phyloP scores from a whole-genome alignment of 2,113 vertebrate species.

The Mobula hypostoma region DNA sequence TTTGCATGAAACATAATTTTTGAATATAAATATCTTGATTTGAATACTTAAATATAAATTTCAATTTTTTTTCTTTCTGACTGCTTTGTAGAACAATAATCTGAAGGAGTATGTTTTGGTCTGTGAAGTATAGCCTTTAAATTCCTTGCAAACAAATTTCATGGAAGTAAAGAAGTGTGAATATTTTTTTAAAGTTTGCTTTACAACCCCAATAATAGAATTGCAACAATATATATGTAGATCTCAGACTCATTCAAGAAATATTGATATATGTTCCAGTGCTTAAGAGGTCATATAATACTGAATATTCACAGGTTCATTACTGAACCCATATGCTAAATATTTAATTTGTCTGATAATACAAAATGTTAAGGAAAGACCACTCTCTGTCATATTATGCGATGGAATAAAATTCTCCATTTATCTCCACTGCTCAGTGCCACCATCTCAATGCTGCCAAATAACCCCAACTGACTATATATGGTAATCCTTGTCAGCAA shows the following conservation, averaged over 20 bases:
- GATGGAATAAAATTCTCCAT: neutral
- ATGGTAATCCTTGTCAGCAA: conserved; percentile 39
- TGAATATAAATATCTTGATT: neutral
- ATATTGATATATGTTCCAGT: neutral
- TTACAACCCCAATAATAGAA: neutral
- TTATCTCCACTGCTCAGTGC: conserved; percentile 43
- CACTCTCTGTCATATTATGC: neutral
- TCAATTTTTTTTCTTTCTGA: neutral
- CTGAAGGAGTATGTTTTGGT: neutral
- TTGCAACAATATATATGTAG: neutral
- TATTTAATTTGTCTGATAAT: neutral
- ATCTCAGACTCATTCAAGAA: neutral
- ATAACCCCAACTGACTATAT: conserved; percentile 41
- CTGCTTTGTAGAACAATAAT: neutral
- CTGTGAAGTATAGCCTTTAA: neutral
- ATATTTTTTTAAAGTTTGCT: neutral
- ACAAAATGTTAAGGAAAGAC: neutral
- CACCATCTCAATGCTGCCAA: conserved; percentile 41
- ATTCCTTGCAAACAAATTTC: neutral
- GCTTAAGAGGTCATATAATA: neutral
- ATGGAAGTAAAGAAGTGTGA: neutral
- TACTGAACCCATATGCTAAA: neutral
- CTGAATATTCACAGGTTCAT: neutral
- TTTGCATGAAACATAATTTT: neutral
- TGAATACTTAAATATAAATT: neutral